These are phyloP conservation scores for Pseudocheirus occidentalis DNA, from an alignment of 2,797 vertebrate genomes.

Conservation along the genomic window DNA sequence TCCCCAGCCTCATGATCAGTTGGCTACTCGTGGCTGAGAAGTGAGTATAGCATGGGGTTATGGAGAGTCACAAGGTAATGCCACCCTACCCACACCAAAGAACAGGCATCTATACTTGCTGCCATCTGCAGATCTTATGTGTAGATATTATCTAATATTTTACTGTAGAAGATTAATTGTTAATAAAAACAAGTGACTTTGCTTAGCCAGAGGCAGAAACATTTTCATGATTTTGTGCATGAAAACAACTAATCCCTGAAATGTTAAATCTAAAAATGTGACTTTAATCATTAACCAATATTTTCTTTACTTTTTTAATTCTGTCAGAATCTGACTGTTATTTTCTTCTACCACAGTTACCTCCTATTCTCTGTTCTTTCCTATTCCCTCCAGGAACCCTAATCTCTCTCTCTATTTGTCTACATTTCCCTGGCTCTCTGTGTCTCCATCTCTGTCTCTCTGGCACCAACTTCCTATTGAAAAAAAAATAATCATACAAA, in stretches of 20 bases:
- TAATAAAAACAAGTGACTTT: constrained; percentile 60
- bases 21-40: background rate
- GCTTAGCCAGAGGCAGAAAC: constrained; percentile 40
- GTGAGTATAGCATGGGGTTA: constrained; percentile 45
- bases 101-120: background rate
- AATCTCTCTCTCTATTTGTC: background rate
- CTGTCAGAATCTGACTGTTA: background rate
- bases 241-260: constrained; percentile 52
- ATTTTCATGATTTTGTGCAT: constrained; percentile 58
- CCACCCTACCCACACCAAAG: background rate
- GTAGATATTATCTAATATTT: constrained; percentile 53
- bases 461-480: background rate
- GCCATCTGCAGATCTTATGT: constrained; percentile 56
- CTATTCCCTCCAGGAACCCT: background rate
- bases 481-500: background rate
- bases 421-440: background rate
- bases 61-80: constrained; percentile 36
- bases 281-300: background rate
- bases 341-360: background rate
- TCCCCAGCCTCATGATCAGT: constrained; percentile 12
- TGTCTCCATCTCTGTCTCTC: no score
- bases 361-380: background rate
- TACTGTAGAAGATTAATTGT: constrained; percentile 11
- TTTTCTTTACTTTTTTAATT: background rate
- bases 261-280: background rate